Evolutionary conservation across 2,888 invertebrate species (phyloP), one percentile per base, ranked within the genome.

Genomic region (Rhamnusium bicolor): DNA sequence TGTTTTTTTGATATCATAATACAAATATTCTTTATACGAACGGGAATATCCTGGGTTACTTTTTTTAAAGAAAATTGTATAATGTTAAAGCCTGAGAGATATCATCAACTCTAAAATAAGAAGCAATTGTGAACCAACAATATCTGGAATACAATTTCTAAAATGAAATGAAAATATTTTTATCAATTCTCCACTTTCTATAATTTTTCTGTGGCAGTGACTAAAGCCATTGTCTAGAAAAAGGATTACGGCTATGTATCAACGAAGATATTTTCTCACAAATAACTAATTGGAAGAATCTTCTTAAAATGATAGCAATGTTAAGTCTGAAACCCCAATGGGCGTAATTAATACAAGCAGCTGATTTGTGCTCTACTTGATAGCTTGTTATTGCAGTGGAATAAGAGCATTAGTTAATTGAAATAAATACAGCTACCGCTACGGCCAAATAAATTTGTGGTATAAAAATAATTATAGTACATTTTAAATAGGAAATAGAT

Each of bases 221-320:
- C 27, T 66, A 63, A 68, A 67, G 51, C 46, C 66, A 70, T 56
- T 68, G 62, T 49, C 68, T 60, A 40, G 69, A 46, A 62, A 72
- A 76, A 76, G 81, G 80, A 81, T 83, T 81, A 80, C 65, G 24
- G 73, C 49, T 63, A 76, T 74, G 71, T 78, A 78, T 80, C 79
- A 75, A 74, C 74, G 56, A 56, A n/a, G 76, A 71, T 73, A 76
- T 81, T 84, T 83, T 81, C 79, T 76, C 80, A 81, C 84, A 86
- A 86, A 86, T 84, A 84, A 85, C 85, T 88, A 87, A 88, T 88
- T 87, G 85, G 86, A 80, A 80, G 85, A 87, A 88, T 87, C 87
- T 84, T 82, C 86, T 87, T 86, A 86, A 70, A 72, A 72, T 71
- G 66, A 76, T 69, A 21, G 69, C 62, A 58, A 49, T 51, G 61